Evolutionary conservation across 2,888 invertebrate genomes (phyloP).

Genomic region (Oscheius sp.): DNA sequence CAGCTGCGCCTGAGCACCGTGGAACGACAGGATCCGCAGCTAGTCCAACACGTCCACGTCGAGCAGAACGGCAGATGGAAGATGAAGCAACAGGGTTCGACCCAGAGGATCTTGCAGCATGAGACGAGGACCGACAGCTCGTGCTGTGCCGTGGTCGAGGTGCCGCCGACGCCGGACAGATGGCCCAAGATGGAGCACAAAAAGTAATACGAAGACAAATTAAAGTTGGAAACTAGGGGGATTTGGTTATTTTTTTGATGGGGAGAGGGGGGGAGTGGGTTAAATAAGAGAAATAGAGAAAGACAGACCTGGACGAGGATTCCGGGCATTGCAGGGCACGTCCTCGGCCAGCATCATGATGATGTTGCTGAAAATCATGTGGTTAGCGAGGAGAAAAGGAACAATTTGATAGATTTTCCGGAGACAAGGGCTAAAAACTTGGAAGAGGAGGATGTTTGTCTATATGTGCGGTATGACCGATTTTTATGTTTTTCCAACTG

Average conservation of each 20-base stretch:
- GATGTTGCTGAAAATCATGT: conserved; percentile 81
- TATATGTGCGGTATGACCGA: too few relatives aligned
- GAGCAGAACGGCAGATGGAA: conserved; percentile 30
- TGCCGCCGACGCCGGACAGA: too few relatives aligned
- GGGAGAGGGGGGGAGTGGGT: too few relatives aligned
- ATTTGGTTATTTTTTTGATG: too few relatives aligned
- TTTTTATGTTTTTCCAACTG: too few relatives aligned
- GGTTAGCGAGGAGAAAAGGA: not conserved
- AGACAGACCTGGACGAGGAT: conserved; percentile 84
- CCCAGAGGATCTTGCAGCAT: not conserved
- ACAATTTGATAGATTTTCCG: too few relatives aligned
- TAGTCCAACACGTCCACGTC: conserved; percentile 29
- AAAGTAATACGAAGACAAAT: conserved; percentile 22
- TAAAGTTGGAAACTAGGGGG: conserved; percentile 13
- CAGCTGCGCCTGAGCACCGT: conserved; percentile 39
- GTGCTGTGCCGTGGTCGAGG: not conserved
- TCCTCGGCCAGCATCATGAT: conserved; percentile 99
- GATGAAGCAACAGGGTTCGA: too few relatives aligned
- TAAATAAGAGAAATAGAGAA: not conserved
- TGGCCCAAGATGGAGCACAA: not conserved
- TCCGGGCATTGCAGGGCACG: conserved; percentile 98
- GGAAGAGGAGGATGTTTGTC: too few relatives aligned
- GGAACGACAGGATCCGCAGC: conserved; percentile 40
- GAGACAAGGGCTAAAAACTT: too few relatives aligned
- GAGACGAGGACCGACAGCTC: not conserved